Evolutionary conservation across 2,113 vertebrate genomes (phyloP).

Genomic region (Brachypodius melanocephalos): DNA sequence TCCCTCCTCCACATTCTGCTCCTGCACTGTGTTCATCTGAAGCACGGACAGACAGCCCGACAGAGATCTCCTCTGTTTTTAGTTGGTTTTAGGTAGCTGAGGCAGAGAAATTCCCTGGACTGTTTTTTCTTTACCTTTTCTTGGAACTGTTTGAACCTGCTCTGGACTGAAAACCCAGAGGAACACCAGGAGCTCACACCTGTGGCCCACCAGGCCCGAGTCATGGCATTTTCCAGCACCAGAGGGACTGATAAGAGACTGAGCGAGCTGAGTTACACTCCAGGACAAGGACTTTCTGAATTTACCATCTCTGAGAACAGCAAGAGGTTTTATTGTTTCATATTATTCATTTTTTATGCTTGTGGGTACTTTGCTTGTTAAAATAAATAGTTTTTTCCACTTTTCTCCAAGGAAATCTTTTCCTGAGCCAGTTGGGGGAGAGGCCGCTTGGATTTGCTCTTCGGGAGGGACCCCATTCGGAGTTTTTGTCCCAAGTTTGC

Average conservation of each 20-base stretch:
- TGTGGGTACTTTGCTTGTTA: neutral
- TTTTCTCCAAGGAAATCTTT: neutral
- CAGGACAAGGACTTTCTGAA: neutral
- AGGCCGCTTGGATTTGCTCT: neutral
- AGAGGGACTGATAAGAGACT: neutral
- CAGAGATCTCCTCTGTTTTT: neutral
- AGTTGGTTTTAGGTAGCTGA: neutral
- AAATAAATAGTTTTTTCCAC: neutral
- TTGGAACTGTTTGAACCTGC: neutral
- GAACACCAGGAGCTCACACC: neutral
- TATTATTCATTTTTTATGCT: neutral
- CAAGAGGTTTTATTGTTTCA: neutral
- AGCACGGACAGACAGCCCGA: neutral
- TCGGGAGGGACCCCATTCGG: neutral
- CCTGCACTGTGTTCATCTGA: neutral
- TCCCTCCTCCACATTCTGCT: neutral
- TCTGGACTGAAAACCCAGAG: neutral
- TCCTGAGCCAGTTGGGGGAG: neutral
- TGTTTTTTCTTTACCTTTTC: neutral
- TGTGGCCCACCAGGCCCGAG: neutral
- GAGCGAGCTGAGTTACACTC: neutral
- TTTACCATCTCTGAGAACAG: neutral
- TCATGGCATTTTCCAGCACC: neutral
- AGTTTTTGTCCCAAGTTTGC: neutral
- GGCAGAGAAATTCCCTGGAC: neutral